Conservation (phyloP, 2,888 invertebrate species). For the Junonia oenone region DNA sequence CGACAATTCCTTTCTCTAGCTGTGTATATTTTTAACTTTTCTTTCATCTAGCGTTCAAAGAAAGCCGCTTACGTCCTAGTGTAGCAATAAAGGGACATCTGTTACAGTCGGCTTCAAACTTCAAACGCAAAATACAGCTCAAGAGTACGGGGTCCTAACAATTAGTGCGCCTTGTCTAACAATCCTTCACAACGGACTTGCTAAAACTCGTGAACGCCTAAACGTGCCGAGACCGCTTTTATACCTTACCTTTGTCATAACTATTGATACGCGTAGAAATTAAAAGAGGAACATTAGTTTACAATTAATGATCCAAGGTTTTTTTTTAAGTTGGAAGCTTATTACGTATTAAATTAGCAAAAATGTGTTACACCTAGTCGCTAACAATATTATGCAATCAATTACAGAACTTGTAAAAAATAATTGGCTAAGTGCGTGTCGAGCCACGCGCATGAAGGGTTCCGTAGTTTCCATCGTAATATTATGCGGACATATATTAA, state of each 20-base stretch:
- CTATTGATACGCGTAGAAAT: not conserved
- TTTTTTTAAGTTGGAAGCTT: too few relatives aligned
- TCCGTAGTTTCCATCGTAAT: too few relatives aligned
- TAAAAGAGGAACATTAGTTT: constrained; percentile 25
- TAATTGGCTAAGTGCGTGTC: too few relatives aligned
- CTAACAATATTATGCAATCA: too few relatives aligned
- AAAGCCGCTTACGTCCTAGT: constrained; percentile 19
- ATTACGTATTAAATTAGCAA: too few relatives aligned
- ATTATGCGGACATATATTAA: too few relatives aligned
- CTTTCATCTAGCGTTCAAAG: constrained; percentile 16
- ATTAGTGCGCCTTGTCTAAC: constrained; percentile 58
- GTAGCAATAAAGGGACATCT: constrained; percentile 20
- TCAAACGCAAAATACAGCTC: constrained; percentile 27
- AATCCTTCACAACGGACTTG: constrained; percentile 41
- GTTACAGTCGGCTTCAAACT: constrained; percentile 24
- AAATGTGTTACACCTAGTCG: too few relatives aligned
- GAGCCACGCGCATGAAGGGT: too few relatives aligned
- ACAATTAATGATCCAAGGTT: not conserved
- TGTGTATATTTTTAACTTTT: not conserved
- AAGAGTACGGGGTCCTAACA: constrained; percentile 45
- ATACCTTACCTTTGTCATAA: constrained; percentile 10
- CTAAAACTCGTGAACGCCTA: constrained; percentile 42
- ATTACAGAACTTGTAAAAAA: too few relatives aligned
- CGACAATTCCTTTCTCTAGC: not conserved
- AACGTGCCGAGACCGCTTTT: constrained; percentile 43